Base-by-base conservation (phyloP, 1,140 invertebrate species). In the Caenorhabditis inopinata region DNA sequence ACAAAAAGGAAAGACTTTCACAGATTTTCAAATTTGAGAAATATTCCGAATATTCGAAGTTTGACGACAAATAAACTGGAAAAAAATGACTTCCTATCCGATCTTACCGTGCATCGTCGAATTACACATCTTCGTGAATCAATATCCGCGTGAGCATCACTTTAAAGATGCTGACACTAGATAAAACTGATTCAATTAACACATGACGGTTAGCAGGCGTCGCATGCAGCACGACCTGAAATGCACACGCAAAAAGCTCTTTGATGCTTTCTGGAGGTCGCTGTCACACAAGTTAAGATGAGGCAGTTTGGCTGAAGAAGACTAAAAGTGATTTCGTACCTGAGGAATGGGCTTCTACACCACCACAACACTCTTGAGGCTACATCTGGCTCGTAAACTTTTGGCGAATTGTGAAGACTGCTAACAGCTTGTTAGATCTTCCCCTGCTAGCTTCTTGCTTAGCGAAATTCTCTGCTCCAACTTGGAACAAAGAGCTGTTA, bases 351-450 rank as follows among this genome's bases (percentile, higher is more conserved):
- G 58, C 35, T 68, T 68, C 58, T 38, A 68, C 18, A 29, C 12
- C 51, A 58, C 25, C 18, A 58, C 51, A 58, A n/a, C 5, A 29
- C n/a, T 3, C 16, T 7, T 25, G 21, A n/a, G 25, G 32, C 5
- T 42, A 68, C 58, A 68, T 68, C 58, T 68, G 58, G 58, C 58
- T 68, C 58, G 32, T 68, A 68, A 68, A 68, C 25, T 68, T 62
- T 35, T n/a, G 16, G 38, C n/a, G n/a, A 9, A 38, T 38, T 38
- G 58, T 42, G 58, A 42, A 29, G 32, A 42, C 11, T n/a, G 58
- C 32, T 68, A 68, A 68, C 32, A 68, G 32, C 58, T 35, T 68
- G 58, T 68, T 68, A 38, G 3, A 68, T 42, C 9, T 35, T 38
- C 32, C 23, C 16, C n/a, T 7, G 0, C 25, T 58, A 16, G 14